Conservation (phyloP, 1,140 invertebrate species). For the Druon quercuslanigerum region DNA sequence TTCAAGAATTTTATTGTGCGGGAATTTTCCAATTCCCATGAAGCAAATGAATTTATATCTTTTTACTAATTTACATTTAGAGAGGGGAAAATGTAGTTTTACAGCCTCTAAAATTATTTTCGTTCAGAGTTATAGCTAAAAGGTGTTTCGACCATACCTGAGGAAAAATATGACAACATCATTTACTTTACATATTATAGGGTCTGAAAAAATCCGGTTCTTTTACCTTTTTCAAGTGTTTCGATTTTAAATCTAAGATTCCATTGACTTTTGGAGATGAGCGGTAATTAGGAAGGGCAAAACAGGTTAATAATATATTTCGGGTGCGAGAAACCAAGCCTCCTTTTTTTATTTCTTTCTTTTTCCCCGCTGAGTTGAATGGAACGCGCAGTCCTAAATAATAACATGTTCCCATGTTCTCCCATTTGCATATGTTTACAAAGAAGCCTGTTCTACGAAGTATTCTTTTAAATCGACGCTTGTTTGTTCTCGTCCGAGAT, state of each 20-base stretch:
- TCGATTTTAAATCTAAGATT: background rate
- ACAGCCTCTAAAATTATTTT: no score
- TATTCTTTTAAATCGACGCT: slow-evolving; percentile 1
- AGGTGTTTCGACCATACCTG: no score
- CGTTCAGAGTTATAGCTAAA: no score
- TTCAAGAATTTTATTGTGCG: no score
- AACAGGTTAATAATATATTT: slow-evolving; percentile 6
- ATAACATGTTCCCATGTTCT: slow-evolving; percentile 10
- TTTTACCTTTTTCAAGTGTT: no score
- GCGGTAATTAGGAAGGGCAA: background rate
- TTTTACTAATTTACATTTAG: no score
- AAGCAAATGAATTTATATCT: no score
- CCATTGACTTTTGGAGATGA: background rate
- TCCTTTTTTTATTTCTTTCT: background rate
- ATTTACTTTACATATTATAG: no score
- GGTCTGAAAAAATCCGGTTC: no score
- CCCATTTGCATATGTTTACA: background rate
- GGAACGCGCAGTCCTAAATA: slow-evolving; percentile 8
- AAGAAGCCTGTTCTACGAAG: slow-evolving; percentile 8
- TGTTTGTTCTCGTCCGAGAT: background rate
- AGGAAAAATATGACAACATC: no score
- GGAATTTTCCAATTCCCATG: no score
- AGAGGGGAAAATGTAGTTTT: no score
- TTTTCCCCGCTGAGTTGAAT: background rate
- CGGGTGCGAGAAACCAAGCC: background rate